Evolutionary conservation across 2,797 vertebrate species (phyloP), one percentile per base, ranked within the genome.

Genomic region (Luscinia megarhynchos): DNA sequence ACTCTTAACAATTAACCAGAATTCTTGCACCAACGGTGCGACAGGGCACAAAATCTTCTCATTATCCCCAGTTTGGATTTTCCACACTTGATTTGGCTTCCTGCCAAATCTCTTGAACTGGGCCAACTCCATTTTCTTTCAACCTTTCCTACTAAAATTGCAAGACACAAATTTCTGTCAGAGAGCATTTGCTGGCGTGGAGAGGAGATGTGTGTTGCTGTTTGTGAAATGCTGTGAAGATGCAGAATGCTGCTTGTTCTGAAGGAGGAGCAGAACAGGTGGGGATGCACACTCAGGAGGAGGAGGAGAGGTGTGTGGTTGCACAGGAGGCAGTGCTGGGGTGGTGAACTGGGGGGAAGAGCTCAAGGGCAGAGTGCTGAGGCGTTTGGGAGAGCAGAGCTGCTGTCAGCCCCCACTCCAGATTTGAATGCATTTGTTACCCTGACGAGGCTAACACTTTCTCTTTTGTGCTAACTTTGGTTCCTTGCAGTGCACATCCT

Each of bases 1-100:
- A 14, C 53, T 96, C 95, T 97, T 97, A 97, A 97, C 91, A 59
- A 81, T 54, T 84, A 78, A 77, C 43, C n/a, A 77, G 58, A 57
- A 46, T 32, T 90, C 86, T 94, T 91, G 57, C 34, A 78, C 84
- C 55, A 58, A 67, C 30, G 87, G n/a, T 17, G 22, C 9, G 1
- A 46, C 9, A 43, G 12, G 59, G 61, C 10, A 10, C 69, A 84
- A 84, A 90, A 96, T 95, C 72, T 81, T 97, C 90, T 95, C 94
- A 94, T 97, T 96, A 91, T 55, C 96, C 67, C 74, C 2, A 11
- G 32, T 79, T 40, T 57, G 88, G 50, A 67, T 92, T 87, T 94
- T 89, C 72, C 70, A 85, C 54, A 30, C 87, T 85, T 81, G 36
- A 48, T 82, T 92, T 76, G 84, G 43, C 68, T 95, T 95, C 94